Percentiles rank a stretch among this genome's conserved stretches.
Conservation (phyloP, 2,797 vertebrate genomes). For the Pteropus rufus region DNA sequence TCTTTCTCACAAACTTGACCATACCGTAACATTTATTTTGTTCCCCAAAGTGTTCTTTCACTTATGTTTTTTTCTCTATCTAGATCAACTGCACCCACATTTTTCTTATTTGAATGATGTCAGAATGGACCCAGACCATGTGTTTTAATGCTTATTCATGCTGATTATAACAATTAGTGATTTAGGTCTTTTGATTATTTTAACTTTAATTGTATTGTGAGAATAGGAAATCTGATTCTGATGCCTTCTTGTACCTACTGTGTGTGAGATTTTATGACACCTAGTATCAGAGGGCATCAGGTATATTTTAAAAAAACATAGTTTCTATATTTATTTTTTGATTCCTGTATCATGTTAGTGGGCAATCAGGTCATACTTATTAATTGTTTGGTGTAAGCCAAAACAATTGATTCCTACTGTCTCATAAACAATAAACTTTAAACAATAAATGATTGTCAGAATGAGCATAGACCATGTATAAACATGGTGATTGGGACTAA, state of each 20-base stretch:
- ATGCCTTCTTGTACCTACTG: not conserved
- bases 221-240: not conserved
- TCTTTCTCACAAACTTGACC: not conserved
- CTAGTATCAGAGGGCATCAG: not conserved
- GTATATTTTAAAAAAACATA: not conserved
- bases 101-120: not conserved
- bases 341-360: not conserved
- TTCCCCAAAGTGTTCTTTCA: not conserved
- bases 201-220: not conserved
- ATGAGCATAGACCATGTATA: not conserved
- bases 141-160: not conserved
- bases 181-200: not conserved
- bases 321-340: not conserved
- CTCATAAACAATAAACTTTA: not conserved
- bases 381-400: not conserved
- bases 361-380: not conserved
- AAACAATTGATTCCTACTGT: not conserved
- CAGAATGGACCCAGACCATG: not conserved
- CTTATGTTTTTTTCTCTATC: not conserved
- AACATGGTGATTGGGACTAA: not conserved
- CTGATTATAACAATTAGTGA: not conserved
- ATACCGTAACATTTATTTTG: not conserved
- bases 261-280: not conserved
- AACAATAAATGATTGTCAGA: not conserved
- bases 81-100: not conserved